phyloP scores from a whole-genome alignment of 1,140 invertebrate species.

The Solenopsis invicta region DNA sequence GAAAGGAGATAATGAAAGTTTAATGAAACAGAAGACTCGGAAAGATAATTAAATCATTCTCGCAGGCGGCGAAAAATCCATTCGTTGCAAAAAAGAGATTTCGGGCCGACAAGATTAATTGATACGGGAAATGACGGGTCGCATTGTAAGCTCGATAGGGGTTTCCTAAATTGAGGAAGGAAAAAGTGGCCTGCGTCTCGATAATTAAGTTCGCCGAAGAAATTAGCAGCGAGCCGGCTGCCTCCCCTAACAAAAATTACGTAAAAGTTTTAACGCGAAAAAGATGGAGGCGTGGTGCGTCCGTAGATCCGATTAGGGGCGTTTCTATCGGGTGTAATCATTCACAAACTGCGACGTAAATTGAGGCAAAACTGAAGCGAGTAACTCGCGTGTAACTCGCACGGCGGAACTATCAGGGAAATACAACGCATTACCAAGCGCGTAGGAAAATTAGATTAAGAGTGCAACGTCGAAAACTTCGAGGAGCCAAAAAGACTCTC shows the following conservation, averaged over 20 bases:
- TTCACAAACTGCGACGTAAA: slow-evolving; percentile 59
- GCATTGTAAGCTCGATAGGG: slow-evolving; percentile 24
- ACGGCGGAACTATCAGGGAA: slow-evolving; percentile 13
- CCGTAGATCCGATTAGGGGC: slow-evolving; percentile 46
- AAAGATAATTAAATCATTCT: slow-evolving; percentile 21
- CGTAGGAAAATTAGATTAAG: background rate
- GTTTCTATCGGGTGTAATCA: slow-evolving; percentile 60
- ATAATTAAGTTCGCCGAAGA: slow-evolving; percentile 58
- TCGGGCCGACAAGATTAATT: slow-evolving; percentile 19
- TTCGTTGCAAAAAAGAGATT: slow-evolving; percentile 14
- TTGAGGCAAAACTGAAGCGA: slow-evolving; percentile 58
- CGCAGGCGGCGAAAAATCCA: background rate
- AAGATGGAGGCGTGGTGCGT: slow-evolving; percentile 34
- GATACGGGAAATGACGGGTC: slow-evolving; percentile 15
- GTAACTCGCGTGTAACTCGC: slow-evolving; percentile 43
- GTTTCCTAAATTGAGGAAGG: slow-evolving; percentile 20
- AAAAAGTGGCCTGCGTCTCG: slow-evolving; percentile 49
- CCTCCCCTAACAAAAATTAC: slow-evolving; percentile 48
- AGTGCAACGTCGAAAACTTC: background rate
- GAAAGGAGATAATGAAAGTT: background rate
- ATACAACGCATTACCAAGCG: slow-evolving; percentile 1
- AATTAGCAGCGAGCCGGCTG: slow-evolving; percentile 26
- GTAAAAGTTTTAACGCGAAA: slow-evolving; percentile 64
- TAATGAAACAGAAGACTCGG: background rate
- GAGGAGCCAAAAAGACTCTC: background rate